phyloP scores from a whole-genome alignment of 2,797 vertebrate species.

The Ctenopoma multispine region DNA sequence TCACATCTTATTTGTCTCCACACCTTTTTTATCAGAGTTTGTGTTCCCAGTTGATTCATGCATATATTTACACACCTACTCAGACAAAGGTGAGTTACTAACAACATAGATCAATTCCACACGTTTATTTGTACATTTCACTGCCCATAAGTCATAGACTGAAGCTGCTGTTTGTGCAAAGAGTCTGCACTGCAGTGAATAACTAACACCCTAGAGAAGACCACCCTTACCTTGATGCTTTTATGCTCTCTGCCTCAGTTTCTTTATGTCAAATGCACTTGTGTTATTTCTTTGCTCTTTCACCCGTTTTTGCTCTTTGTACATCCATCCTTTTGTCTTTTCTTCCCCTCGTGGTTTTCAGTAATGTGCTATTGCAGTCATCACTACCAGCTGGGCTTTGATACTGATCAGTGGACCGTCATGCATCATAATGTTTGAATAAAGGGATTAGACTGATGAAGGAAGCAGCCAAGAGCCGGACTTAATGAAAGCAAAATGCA shows the following conservation, averaged over 20 bases:
- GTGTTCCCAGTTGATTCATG: constrained; percentile 6
- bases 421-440: constrained; percentile 56
- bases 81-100: not conserved
- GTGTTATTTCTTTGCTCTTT: constrained; percentile 17
- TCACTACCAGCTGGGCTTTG: constrained; percentile 46
- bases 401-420: constrained; percentile 59
- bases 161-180: constrained; percentile 14
- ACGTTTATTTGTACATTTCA: constrained; percentile 29
- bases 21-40: constrained; percentile 7
- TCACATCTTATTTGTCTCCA: not conserved
- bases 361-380: constrained; percentile 45
- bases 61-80: not conserved
- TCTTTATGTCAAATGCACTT: constrained; percentile 39
- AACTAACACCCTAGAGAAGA: constrained; percentile 26
- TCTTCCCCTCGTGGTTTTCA: constrained; percentile 38
- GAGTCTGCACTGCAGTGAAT: constrained; percentile 24
- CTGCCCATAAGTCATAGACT: constrained; percentile 4
- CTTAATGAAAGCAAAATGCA: constrained; percentile 42
- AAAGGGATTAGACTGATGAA: constrained; percentile 63
- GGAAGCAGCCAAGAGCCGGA: constrained; percentile 26
- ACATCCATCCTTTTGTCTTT: not conserved
- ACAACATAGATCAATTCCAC: not conserved
- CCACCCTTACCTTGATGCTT: not conserved
- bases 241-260: constrained; percentile 24
- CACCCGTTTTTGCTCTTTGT: constrained; percentile 3